Conservation (phyloP, 1,140 invertebrate species). For the Cyrtorhinus lividipennis region DNA sequence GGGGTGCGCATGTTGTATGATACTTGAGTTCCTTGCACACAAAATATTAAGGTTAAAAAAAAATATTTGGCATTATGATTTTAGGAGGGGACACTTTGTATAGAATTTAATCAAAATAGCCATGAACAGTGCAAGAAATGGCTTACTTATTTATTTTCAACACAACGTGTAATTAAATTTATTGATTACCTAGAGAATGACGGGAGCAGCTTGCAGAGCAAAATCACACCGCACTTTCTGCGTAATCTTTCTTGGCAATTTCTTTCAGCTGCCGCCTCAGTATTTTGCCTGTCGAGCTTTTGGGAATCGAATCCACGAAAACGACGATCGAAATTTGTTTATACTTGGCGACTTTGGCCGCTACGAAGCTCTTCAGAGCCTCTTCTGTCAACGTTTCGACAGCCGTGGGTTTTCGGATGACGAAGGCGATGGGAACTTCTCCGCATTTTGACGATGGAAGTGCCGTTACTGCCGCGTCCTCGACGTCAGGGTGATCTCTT, state of each 20-base stretch:
- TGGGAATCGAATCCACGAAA: constrained; percentile 53
- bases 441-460: constrained; percentile 45
- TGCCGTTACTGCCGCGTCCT: constrained; percentile 57
- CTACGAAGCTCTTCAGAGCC: constrained; percentile 37
- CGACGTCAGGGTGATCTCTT: constrained; percentile 44
- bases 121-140: too few relatives aligned
- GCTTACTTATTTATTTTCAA: too few relatives aligned
- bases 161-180: too few relatives aligned
- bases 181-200: too few relatives aligned
- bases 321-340: constrained; percentile 53
- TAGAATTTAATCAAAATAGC: too few relatives aligned
- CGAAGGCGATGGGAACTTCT: constrained; percentile 45
- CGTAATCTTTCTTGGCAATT: neutral
- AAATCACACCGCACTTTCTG: too few relatives aligned
- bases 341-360: constrained; percentile 45
- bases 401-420: constrained; percentile 36
- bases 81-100: too few relatives aligned
- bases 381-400: constrained; percentile 32
- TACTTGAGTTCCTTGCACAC: too few relatives aligned
- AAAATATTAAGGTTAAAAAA: too few relatives aligned
- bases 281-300: constrained; percentile 59
- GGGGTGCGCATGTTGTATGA: too few relatives aligned
- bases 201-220: too few relatives aligned
- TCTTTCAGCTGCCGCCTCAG: constrained; percentile 43
- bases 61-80: too few relatives aligned